A percentile compares a stretch with the other conserved stretches of the same genome.
These are phyloP conservation scores for Apotomis turbidana DNA, from an alignment of 2,888 invertebrate species.

Conservation along the genomic window DNA sequence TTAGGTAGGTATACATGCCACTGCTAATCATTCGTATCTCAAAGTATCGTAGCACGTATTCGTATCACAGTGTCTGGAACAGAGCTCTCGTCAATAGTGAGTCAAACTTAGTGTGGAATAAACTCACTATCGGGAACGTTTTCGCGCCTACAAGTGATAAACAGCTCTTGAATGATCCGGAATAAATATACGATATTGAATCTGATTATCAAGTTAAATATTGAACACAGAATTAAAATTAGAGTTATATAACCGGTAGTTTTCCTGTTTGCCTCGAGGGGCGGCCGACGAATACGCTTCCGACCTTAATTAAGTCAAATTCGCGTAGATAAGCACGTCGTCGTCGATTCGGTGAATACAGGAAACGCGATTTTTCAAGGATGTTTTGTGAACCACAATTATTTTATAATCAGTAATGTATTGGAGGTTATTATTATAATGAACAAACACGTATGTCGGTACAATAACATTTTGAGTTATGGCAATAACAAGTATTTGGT, in stretches of 20 bases:
- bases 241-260: not conserved
- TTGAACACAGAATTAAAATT: not conserved
- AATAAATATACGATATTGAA: not conserved
- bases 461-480: too few relatives aligned
- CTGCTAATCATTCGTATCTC: too few relatives aligned
- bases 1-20: too few relatives aligned
- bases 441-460: not conserved
- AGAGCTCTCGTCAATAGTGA: too few relatives aligned
- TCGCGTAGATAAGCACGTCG: not conserved
- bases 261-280: not conserved
- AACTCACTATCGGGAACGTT: too few relatives aligned
- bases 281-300: not conserved
- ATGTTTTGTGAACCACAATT: not conserved
- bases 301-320: not conserved
- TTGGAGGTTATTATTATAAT: not conserved
- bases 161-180: not conserved
- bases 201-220: not conserved
- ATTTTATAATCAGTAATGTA: not conserved
- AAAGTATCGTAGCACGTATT: too few relatives aligned
- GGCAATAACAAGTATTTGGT: too few relatives aligned
- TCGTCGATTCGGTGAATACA: not conserved
- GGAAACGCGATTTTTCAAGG: not conserved
- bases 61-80: too few relatives aligned
- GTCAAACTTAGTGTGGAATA: too few relatives aligned
- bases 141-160: too few relatives aligned